These are phyloP conservation scores for Lepidocolaptes lacrymiger DNA, from an alignment of 2,797 vertebrate genomes.

Conservation along the genomic window DNA sequence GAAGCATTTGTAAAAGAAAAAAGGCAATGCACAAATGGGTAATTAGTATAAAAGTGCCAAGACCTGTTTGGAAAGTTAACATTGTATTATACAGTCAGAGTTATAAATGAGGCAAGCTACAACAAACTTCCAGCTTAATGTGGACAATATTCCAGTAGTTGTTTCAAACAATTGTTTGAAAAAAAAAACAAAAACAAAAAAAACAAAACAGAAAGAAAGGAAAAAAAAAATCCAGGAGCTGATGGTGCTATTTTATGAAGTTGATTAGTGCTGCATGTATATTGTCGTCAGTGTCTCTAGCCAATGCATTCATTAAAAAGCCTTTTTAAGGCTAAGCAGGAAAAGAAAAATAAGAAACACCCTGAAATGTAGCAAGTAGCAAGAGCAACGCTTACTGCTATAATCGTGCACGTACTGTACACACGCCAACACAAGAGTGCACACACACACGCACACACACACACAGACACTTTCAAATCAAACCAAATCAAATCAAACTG, in stretches of 20 bases:
- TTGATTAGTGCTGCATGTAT: slow-evolving; percentile 77
- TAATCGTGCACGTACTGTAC: slow-evolving; percentile 55
- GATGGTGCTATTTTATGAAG: slow-evolving; percentile 51
- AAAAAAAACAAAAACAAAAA: neutral
- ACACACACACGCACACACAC: slow-evolving; percentile 10
- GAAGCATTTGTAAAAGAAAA: slow-evolving; percentile 84
- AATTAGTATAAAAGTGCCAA: slow-evolving; percentile 90
- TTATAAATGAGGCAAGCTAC: slow-evolving; percentile 83
- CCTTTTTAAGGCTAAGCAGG: slow-evolving; percentile 74
- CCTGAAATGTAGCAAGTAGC: slow-evolving; percentile 77
- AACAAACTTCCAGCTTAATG: slow-evolving; percentile 85
- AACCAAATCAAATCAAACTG: slow-evolving; percentile 76
- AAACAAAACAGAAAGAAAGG: neutral
- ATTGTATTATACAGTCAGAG: slow-evolving; percentile 83
- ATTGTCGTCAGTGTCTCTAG: slow-evolving; percentile 75
- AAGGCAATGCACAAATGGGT: slow-evolving; percentile 82
- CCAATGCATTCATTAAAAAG: slow-evolving; percentile 75
- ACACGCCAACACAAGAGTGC: slow-evolving; percentile 61
- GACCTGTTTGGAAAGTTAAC: slow-evolving; percentile 84
- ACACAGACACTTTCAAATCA: slow-evolving; percentile 67
- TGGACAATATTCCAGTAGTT: slow-evolving; percentile 87
- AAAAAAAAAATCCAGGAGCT: slow-evolving; percentile 65
- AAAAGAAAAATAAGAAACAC: slow-evolving; percentile 74
- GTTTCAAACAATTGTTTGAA: slow-evolving; percentile 80
- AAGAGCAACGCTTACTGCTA: slow-evolving; percentile 76